These are phyloP conservation scores for Romanogobio albipinnatus DNA, from an alignment of 2,113 vertebrate species.

Conservation along the genomic window DNA sequence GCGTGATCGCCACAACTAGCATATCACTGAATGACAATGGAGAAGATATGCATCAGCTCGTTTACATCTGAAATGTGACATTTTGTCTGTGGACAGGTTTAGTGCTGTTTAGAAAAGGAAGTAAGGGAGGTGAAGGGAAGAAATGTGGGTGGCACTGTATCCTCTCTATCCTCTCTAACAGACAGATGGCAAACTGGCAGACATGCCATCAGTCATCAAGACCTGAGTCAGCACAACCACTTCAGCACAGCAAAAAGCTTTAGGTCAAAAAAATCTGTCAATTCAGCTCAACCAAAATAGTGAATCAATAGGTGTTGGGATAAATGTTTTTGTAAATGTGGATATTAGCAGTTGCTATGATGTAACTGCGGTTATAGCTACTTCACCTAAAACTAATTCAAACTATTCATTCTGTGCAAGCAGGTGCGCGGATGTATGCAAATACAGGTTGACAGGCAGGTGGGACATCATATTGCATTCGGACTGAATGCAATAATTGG, in stretches of 20 bases:
- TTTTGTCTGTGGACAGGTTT: not conserved
- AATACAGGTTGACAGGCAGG: too few species aligned
- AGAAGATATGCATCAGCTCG: not conserved
- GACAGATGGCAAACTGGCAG: slow-evolving; percentile 35
- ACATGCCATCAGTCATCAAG: slow-evolving; percentile 34
- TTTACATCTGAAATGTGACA: not conserved
- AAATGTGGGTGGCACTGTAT: slow-evolving; percentile 32
- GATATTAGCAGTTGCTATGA: not conserved
- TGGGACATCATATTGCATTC: too few species aligned
- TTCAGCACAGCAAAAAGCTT: not conserved
- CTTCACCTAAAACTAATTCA: not conserved
- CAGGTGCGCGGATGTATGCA: too few species aligned
- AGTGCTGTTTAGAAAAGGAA: slow-evolving; percentile 38
- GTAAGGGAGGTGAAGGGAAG: slow-evolving; percentile 37
- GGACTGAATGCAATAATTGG: too few species aligned
- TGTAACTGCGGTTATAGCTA: too few species aligned
- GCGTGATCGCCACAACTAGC: not conserved
- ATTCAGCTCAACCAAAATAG: not conserved
- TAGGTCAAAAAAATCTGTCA: not conserved
- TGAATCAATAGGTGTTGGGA: not conserved
- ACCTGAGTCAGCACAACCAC: slow-evolving; percentile 37
- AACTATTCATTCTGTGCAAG: not conserved
- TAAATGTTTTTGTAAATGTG: not conserved
- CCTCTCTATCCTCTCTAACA: slow-evolving; percentile 20
- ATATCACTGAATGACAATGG: not conserved